Base-by-base conservation (phyloP, 92 coral and sea anemone species). In the Palythoa grandiflora region DNA sequence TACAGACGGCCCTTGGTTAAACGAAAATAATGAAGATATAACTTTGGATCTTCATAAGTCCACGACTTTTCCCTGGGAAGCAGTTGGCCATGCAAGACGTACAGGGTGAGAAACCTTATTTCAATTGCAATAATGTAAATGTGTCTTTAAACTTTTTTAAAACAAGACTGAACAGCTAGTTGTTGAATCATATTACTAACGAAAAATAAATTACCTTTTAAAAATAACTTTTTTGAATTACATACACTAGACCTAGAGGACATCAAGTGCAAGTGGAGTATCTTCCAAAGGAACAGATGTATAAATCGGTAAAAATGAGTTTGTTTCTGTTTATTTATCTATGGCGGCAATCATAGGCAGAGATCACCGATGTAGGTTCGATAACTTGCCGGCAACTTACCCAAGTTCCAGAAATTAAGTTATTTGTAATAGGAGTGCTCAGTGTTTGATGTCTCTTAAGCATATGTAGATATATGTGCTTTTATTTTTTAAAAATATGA, bases 31-130 rank as follows among this genome's bases (percentile, higher is more conserved):
- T 16, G 44, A 81, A 20, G 86, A 81, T n/a, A 5, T 81, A 10
- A 68, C 75, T 28, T 14, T 65, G 28, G 76, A 66, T 66, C 61
- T 66, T 17, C 63, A 66, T 44, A 81, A 81, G 13, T 40, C 61
- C 36, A 9, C 36, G 37, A 47, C 75, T 16, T 65, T 66, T 40
- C 86, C 86, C 47, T 81, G 86, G 86, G 75, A 81, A 40, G 75
- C 73, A 39, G 75, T 81, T 44, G 75, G 86, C 47, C 86, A 47
- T 48, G 86, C 86, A 47, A 81, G 57, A 66, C 86, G 86, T 47
- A 81, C 75, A 15, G 86, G 86, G 86, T 81, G 13, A 68, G 86
- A 81, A 63, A n/a, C 20, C 47, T 17, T 1, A 63, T 8, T 63
- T 1, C 9, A 17, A 17, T 3, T n/a, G 36, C 70, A 63, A n/a